These are phyloP conservation scores for Callipepla californica DNA, from an alignment of 2,113 vertebrate species.

Conservation along the genomic window DNA sequence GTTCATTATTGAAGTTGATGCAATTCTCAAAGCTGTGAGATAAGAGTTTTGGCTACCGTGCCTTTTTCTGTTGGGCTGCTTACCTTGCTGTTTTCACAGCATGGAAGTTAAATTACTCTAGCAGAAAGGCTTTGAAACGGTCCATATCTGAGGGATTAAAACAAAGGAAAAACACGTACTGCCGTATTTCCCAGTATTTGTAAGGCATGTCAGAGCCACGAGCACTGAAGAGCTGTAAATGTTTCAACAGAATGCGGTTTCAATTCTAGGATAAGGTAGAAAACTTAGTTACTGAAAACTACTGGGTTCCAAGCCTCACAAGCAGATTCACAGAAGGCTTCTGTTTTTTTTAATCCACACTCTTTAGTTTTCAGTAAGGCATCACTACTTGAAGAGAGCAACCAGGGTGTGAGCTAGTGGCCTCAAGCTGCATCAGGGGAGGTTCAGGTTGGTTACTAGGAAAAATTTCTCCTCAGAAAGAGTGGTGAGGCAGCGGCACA, in stretches of 20 bases:
- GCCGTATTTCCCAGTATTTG: background rate
- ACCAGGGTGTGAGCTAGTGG: too few relatives aligned
- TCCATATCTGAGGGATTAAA: background rate
- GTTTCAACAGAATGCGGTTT: background rate
- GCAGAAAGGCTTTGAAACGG: background rate
- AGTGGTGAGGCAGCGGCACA: too few relatives aligned
- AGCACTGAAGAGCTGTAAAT: background rate
- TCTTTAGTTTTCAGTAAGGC: background rate
- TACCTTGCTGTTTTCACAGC: background rate
- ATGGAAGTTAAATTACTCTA: background rate
- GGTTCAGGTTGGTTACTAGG: too few relatives aligned
- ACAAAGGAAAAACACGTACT: background rate
- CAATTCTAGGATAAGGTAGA: background rate
- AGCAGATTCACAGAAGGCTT: background rate
- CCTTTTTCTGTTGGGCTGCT: background rate
- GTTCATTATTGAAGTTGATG: background rate
- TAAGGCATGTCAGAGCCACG: background rate
- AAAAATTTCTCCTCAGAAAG: too few relatives aligned
- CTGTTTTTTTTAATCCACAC: background rate
- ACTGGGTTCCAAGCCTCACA: background rate
- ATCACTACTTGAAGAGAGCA: background rate
- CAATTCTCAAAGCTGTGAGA: background rate
- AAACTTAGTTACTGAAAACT: background rate
- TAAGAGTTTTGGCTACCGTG: background rate
- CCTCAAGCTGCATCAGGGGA: too few relatives aligned